Base-by-base conservation (phyloP, 2,113 vertebrate genomes). In the Calonectris borealis region DNA sequence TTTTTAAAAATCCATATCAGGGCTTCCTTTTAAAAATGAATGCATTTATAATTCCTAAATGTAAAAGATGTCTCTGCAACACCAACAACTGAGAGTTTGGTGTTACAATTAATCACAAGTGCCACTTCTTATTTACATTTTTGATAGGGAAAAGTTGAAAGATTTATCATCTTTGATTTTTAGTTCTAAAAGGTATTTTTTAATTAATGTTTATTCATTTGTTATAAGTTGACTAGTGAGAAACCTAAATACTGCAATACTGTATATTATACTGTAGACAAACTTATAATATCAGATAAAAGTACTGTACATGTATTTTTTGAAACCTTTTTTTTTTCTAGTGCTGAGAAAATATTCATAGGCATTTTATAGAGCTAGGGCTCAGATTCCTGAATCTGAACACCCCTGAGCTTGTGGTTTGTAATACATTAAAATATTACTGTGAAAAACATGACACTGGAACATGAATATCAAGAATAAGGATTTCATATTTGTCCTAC, bases 301-400 rank as follows among this genome's bases (percentile, higher is more conserved):
- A 11, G 7, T 34, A 38, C 27, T 26, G 2, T 34, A 20, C 2
- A 29, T 61, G 12, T 61, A 3, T 0, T 21, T 86, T 66, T 66
- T 26, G 2, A 13, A 77, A 10, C 2, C 13, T 48, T 54, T n/a
- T n/a, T 49, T 61, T 48, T 25, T 66, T 32, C 24, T 44, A 48
- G 5, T 42, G 3, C 20, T 85, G 15, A 52, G 18, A 64, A 93
- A 85, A 60, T 48, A 40, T 66, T 60, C 11, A 60, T 4, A 68
- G 3, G 2, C 4, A 48, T 90, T 72, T 61, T 40, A 21, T 13
- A 83, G 32, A 88, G 13, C 9, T 20, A 62, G 7, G 17, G 10
- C 7, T 80, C 17, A 36, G 25, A 51, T 40, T 58, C 48, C 17
- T 79, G 38, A 34, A 40, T 51, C 5, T 46, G 42, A 83, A 73